Percentiles rank a stretch among this genome's conserved stretches.
Conservation (phyloP, 1,140 invertebrate species). For the Magallana ariakensis region DNA sequence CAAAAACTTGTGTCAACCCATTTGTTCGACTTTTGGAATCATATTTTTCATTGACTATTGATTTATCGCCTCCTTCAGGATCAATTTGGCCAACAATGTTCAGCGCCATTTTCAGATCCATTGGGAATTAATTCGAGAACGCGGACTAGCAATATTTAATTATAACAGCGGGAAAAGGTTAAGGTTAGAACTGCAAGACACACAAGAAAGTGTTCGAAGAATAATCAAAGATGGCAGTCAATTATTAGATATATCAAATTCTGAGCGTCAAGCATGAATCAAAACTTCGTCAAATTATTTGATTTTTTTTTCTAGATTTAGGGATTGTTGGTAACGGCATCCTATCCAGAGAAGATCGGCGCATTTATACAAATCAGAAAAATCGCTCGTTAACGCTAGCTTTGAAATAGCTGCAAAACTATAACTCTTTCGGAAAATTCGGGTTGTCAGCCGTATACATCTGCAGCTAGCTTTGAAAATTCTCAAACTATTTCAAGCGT, state of each 20-base stretch:
- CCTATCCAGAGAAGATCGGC: no score
- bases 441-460: no score
- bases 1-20: slow-evolving; percentile 6
- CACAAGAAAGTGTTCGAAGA: slow-evolving; percentile 30
- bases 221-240: slow-evolving; percentile 38
- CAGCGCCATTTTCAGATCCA: slow-evolving; percentile 32
- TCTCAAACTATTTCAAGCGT: no score
- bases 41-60: slow-evolving; percentile 35
- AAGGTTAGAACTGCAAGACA: slow-evolving; percentile 20
- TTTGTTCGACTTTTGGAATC: slow-evolving; percentile 25
- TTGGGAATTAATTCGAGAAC: slow-evolving; percentile 35
- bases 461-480: no score
- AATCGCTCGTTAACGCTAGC: no score
- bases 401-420: no score
- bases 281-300: slow-evolving; percentile 29
- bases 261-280: slow-evolving; percentile 30
- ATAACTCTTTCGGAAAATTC: no score
- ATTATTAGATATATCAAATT: slow-evolving; percentile 37
- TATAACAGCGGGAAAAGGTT: slow-evolving; percentile 35
- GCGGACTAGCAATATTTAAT: slow-evolving; percentile 37
- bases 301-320: slow-evolving; percentile 24
- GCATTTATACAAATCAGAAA: no score
- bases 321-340: background rate
- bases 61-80: slow-evolving; percentile 39
- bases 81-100: slow-evolving; percentile 44